Conservation (phyloP, 2,113 vertebrate species). For the Hippocampus guttulatus region DNA sequence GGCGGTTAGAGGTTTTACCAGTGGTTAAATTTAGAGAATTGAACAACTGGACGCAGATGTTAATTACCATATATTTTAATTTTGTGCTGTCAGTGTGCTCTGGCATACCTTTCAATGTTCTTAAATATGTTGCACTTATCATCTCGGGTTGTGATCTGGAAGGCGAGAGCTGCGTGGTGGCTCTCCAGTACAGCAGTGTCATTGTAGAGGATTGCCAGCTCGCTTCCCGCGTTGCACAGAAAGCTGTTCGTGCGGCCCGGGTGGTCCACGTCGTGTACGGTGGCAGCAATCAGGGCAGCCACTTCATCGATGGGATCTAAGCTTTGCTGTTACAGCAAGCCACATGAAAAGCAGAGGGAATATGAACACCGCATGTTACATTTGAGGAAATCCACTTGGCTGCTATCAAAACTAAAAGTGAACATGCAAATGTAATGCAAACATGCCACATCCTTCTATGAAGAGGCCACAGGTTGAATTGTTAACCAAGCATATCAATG, state of each 20-base stretch:
- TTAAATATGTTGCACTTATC: constrained; percentile 97
- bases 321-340: constrained; percentile 78
- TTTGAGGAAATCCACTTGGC: neutral
- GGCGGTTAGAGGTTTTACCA: too few relatives aligned
- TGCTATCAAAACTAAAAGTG: neutral
- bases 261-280: constrained; percentile 93
- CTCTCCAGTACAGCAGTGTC: constrained; percentile 93
- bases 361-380: neutral
- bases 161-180: constrained; percentile 91
- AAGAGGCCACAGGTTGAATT: neutral
- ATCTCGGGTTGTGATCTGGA: constrained; percentile 88
- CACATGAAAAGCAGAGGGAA: neutral
- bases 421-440: neutral
- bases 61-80: neutral
- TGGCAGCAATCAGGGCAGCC: constrained; percentile 89
- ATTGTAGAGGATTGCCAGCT: constrained; percentile 91
- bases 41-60: too few relatives aligned
- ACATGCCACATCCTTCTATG: neutral
- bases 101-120: constrained; percentile 85
- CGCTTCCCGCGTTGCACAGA: constrained; percentile 91
- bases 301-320: constrained; percentile 88
- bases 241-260: constrained; percentile 95
- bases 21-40: too few relatives aligned
- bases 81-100: neutral
- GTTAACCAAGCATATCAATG: too few relatives aligned